Conservation (phyloP, 2,113 vertebrate genomes). For the Zapornia atra region DNA sequence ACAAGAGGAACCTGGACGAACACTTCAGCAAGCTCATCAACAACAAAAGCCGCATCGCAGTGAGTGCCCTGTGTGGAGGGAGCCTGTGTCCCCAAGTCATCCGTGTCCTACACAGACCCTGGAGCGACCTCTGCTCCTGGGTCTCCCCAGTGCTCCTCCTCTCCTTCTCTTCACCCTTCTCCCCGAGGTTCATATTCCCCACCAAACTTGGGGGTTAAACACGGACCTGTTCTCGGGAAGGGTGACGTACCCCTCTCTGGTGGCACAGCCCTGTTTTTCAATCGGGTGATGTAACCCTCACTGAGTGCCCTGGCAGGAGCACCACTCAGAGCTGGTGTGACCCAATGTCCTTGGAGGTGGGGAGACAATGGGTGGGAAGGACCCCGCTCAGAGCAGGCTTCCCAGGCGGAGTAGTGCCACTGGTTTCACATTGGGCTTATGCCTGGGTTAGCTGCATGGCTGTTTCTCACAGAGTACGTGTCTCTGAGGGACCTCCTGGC, state of each 20-base stretch:
- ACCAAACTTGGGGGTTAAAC: background rate
- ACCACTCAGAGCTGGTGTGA: background rate
- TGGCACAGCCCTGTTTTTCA: background rate
- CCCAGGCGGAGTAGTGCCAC: background rate
- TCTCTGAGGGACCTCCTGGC: background rate
- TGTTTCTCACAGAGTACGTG: rapidly evolving
- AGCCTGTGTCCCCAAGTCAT: background rate
- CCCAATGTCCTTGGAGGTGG: background rate
- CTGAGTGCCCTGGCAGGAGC: background rate
- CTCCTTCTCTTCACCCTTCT: background rate
- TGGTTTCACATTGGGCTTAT: background rate
- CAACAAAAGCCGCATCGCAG: conserved; percentile 84
- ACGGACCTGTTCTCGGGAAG: background rate
- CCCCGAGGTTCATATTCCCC: background rate
- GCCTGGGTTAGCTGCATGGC: background rate
- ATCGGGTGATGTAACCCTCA: background rate
- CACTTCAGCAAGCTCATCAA: conserved; percentile 82
- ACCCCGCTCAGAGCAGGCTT: background rate
- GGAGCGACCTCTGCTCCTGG: background rate
- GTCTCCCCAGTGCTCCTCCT: background rate
- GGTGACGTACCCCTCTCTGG: background rate
- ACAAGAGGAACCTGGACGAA: conserved; percentile 77
- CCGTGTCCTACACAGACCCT: background rate
- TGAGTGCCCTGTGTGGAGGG: conserved; percentile 57
- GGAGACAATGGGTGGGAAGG: background rate